Percentiles rank a stretch among this genome's conserved stretches.
phyloP scores from a whole-genome alignment of 2,113 vertebrate species.

The Forbesichthys agassizii region DNA sequence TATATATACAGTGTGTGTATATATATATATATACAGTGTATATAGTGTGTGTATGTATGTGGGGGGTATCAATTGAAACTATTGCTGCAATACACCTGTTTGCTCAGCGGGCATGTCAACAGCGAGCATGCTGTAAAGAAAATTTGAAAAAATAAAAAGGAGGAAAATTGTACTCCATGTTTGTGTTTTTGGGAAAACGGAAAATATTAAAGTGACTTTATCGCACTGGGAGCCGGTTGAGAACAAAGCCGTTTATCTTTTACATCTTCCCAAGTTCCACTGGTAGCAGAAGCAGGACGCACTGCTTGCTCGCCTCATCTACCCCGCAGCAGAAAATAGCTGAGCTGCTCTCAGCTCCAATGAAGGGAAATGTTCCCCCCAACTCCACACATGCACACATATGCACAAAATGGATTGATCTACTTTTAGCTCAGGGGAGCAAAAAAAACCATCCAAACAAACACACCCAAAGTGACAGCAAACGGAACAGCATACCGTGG shows the following conservation, averaged over 20 bases:
- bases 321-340: slow-evolving; percentile 61
- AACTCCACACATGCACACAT: slow-evolving; percentile 23
- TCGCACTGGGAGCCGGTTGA: slow-evolving; percentile 35
- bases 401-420: slow-evolving; percentile 58
- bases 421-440: slow-evolving; percentile 41
- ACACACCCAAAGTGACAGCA: slow-evolving; percentile 31
- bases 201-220: slow-evolving; percentile 48
- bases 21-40: not conserved
- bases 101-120: slow-evolving; percentile 4
- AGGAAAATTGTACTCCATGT: not conserved
- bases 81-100: not conserved
- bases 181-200: slow-evolving; percentile 23
- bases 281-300: slow-evolving; percentile 35
- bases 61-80: not conserved
- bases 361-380: slow-evolving; percentile 12
- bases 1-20: not conserved
- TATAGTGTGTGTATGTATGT: not conserved
- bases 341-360: slow-evolving; percentile 46
- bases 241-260: slow-evolving; percentile 61
- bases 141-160: not conserved
- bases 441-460: slow-evolving; percentile 14
- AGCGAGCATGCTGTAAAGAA: not conserved
- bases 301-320: slow-evolving; percentile 27
- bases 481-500: not conserved
- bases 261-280: slow-evolving; percentile 45